Base-by-base conservation (phyloP, 2,888 invertebrate species). In the Eurytoma adleriae region DNA sequence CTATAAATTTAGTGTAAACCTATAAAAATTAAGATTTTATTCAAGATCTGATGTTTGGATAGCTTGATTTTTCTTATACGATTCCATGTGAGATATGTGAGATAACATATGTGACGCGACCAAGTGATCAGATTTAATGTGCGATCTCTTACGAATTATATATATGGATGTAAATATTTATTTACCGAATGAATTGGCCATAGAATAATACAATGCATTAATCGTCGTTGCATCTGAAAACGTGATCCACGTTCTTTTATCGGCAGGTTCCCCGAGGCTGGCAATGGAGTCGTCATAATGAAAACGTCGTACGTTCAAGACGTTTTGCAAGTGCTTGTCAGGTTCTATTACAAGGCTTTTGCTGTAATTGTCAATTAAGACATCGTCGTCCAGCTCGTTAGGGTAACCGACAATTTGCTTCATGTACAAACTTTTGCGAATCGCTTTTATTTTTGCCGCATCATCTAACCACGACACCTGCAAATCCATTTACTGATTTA, bases 401-500 rank as follows among this genome's bases (percentile, higher is more conserved):
- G 80, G 72, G 54, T 80, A 80, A 7, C 70, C 73, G 40, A 77
- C 20, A 20, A 66, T 59, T 18, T 56, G 48, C 1, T 30, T 20
- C 69, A 80, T 80, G 5, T 54, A 68, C 14, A 27, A 12, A 48
- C 18, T 69, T 66, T 79, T 79, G 5, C 27, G 54, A 2, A 70
- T n/a, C 3, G 71, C 80, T 10, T 13, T 20, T 50, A n/a, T 30
- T 54, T 67, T 76, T 1, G 80, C 14, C 0, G 10, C 18, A 12
- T 64, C 5, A 7, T 78, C 78, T 13, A 78, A 14, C 78, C 71
- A 78, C 1, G 50, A 1, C 0, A 20, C 12, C 78, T 78, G 18
- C 4, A 67, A 48, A 73, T 59, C 4, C 30, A 30, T 3, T 3
- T 30, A 4, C 30, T 3, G 30, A 30, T 3, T 3, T 3, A 30